Evolutionary conservation across 2,797 vertebrate genomes (phyloP).

Genomic region (Sebastes itinus): DNA sequence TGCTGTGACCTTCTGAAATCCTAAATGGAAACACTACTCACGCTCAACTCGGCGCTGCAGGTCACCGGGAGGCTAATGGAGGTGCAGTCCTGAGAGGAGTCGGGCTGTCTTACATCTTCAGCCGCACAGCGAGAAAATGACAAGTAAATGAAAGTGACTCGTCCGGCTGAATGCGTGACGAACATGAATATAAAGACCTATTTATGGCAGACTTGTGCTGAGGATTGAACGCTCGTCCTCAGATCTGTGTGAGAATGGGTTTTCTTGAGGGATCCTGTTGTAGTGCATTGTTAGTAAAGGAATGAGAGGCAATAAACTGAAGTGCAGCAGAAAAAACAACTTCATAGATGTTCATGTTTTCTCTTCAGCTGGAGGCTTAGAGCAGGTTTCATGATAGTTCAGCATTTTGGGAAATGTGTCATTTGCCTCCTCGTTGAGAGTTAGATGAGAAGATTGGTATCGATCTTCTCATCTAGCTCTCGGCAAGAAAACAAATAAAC

Average conservation of each 20-base stretch:
- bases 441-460: neutral
- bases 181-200: neutral
- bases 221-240: neutral
- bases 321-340: neutral
- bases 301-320: neutral
- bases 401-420: neutral
- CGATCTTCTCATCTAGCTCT: neutral
- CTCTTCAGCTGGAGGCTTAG: neutral
- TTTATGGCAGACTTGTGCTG: neutral
- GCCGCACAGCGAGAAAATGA: conserved; percentile 30
- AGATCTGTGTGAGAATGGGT: neutral
- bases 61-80: conserved; percentile 44
- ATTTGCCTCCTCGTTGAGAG: neutral
- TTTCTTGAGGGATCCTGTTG: neutral
- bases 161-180: neutral
- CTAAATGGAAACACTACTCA: conserved; percentile 11
- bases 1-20: conserved; percentile 18
- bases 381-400: neutral
- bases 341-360: neutral
- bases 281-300: neutral
- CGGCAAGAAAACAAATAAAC: no score
- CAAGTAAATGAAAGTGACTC: conserved; percentile 6
- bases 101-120: conserved; percentile 6
- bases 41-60: neutral
- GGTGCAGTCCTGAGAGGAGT: conserved; percentile 14